These are phyloP conservation scores for Proisotoma minuta DNA, from an alignment of 2,888 invertebrate species.

Conservation along the genomic window DNA sequence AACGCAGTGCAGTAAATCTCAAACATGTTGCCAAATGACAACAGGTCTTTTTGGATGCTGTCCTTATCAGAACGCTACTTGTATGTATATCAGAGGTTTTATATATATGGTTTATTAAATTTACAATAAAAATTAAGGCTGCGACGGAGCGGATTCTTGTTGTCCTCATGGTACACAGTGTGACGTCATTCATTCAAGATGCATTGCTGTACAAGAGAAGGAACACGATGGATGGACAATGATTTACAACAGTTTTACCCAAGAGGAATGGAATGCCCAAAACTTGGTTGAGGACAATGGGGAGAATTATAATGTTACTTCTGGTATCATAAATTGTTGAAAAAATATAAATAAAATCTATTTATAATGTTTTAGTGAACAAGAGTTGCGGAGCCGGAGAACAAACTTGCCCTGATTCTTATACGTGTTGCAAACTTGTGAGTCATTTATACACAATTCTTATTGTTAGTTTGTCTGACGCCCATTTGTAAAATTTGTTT, in stretches of 20 bases:
- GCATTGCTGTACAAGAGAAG: neutral
- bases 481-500: too few relatives aligned
- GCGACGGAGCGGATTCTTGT: slow-evolving; percentile 33
- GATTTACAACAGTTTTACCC: slow-evolving; percentile 7
- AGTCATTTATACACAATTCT: too few relatives aligned
- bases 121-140: too few relatives aligned
- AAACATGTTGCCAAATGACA: slow-evolving; percentile 33
- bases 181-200: neutral
- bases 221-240: slow-evolving; percentile 2
- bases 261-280: neutral
- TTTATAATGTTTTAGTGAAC: too few relatives aligned
- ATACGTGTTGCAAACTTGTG: slow-evolving; percentile 25
- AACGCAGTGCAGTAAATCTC: slow-evolving; percentile 20
- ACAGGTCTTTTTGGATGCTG: slow-evolving; percentile 35
- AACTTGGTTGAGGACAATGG: neutral
- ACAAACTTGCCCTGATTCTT: slow-evolving; percentile 20
- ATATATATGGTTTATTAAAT: too few relatives aligned
- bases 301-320: neutral
- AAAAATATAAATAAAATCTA: too few relatives aligned
- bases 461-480: too few relatives aligned
- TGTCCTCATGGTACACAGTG: slow-evolving; percentile 29
- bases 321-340: too few relatives aligned
- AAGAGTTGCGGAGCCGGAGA: slow-evolving; percentile 23
- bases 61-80: slow-evolving; percentile 33
- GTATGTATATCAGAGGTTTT: too few relatives aligned